Percentiles rank a stretch among this genome's conserved stretches.
These are phyloP conservation scores for Phrynocephalus vlangalii DNA, from an alignment of 2,797 vertebrate species.

Conservation along the genomic window DNA sequence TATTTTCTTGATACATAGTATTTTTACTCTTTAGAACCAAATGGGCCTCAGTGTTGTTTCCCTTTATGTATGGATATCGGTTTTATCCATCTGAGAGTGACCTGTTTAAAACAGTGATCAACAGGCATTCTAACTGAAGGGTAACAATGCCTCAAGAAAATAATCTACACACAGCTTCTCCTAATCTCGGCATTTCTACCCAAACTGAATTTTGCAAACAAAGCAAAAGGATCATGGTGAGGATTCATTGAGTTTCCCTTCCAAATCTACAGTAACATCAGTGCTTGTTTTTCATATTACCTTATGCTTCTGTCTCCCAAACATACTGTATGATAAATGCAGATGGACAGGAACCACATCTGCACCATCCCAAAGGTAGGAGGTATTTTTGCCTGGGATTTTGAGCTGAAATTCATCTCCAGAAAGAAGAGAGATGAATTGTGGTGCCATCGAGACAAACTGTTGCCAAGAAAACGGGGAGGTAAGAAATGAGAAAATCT, in stretches of 20 bases:
- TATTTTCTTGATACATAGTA: background rate
- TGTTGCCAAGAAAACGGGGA: conserved; percentile 27
- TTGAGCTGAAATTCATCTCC: conserved; percentile 16
- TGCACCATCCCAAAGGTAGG: conserved; percentile 17
- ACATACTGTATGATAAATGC: conserved; percentile 10
- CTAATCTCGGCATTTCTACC: background rate
- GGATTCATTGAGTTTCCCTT: background rate
- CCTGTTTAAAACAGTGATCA: background rate
- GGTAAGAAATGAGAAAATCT: conserved; percentile 23
- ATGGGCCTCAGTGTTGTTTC: background rate
- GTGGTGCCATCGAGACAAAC: conserved; percentile 31
- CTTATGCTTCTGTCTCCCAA: background rate
- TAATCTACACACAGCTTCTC: background rate
- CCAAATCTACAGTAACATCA: background rate
- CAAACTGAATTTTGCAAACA: background rate
- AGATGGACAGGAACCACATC: conserved; percentile 23
- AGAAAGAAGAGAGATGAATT: conserved; percentile 31
- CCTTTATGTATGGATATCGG: background rate
- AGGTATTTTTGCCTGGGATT: conserved; percentile 19
- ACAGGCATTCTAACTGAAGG: background rate
- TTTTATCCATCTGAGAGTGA: background rate
- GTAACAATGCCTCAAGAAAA: background rate
- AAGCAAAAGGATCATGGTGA: background rate
- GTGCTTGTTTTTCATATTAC: conserved; percentile 5
- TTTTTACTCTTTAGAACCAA: background rate